Base-by-base conservation (phyloP, 1,140 invertebrate genomes). In the Meteorus sp. region DNA sequence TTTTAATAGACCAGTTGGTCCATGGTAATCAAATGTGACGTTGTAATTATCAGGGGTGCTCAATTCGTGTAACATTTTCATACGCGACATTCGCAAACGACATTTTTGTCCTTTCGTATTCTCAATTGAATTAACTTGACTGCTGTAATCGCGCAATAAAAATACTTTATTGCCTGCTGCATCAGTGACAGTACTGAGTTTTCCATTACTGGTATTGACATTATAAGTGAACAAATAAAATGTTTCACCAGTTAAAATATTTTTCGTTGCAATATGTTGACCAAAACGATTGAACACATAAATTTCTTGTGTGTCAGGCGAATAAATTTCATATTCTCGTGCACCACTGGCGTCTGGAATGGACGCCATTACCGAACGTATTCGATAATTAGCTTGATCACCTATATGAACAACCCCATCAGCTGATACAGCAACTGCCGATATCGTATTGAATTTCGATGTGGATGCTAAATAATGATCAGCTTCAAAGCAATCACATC, bases 241-340 rank as follows among this genome's bases (percentile, higher is more conserved):
- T 0, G 88, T 93, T 75, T 95, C 92, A 0, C 93, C 92, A 0
- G 94, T 98, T 2, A 97, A 80, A 56, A 97, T 95, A 72, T 97
- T 96, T 60, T 89, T 90, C 0, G 95, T 98, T 27, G 89, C 87
- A 1, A 94, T 87, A 68, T 98, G 95, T 74, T 97, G 94, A 0
- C 95, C 96, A 70, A 97, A 97, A 64, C 94, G 83, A 71, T 98
- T 98, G 75, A 98, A 98, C 8, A 97, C 88, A 70, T 97, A 98
- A 43, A 95, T 89, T 78, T 98, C 94, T 75, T 97, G 94, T 1
- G 93, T 95, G 66, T 97, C 94, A 0, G 95, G 93, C 0, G 93
- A 93, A 64, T 94, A 95, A 47, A 98, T 95, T 77, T 97, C 93
- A 72, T 97, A 98, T 73, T 95, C 91, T 25, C 93, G 82, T 0